Percentiles rank a stretch among this genome's conserved stretches.
Conservation (phyloP, 2,888 invertebrate genomes). For the Drosophila engyochracea region DNA sequence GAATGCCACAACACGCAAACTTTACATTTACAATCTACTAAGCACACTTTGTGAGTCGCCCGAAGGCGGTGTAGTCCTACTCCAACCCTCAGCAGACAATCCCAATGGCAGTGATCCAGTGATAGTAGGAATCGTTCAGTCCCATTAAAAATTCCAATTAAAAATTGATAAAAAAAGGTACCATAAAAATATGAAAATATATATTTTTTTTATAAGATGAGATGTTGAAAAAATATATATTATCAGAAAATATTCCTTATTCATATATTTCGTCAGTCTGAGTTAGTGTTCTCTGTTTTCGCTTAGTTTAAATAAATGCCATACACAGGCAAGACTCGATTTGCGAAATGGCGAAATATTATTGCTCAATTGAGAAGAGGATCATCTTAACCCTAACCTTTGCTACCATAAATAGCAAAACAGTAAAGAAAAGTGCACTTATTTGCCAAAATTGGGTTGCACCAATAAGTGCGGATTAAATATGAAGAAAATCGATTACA, state of each 20-base stretch:
- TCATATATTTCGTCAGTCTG: neutral
- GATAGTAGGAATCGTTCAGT: conserved; percentile 89
- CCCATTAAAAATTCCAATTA: neutral
- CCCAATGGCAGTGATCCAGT: conserved; percentile 47
- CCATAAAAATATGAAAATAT: neutral
- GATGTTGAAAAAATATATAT: neutral
- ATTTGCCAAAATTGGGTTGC: neutral
- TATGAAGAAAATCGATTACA: conserved; percentile 5
- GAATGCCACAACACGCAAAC: conserved; percentile 85
- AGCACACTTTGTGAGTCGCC: conserved; percentile 91
- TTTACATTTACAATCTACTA: conserved; percentile 85
- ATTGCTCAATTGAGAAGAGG: too few species aligned
- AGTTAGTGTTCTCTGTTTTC: neutral
- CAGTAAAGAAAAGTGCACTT: neutral
- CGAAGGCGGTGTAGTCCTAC: conserved; percentile 91
- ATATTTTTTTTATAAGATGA: neutral
- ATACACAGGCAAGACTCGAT: conserved; percentile 8
- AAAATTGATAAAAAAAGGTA: neutral
- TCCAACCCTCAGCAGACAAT: conserved; percentile 42
- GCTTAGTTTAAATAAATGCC: neutral
- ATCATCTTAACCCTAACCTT: too few species aligned
- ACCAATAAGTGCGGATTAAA: neutral
- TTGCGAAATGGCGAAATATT: conserved; percentile 89
- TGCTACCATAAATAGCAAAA: too few species aligned
- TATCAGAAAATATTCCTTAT: neutral